Evolutionary conservation across 2,888 invertebrate genomes (phyloP).

Genomic region (Cosmia trapezina): DNA sequence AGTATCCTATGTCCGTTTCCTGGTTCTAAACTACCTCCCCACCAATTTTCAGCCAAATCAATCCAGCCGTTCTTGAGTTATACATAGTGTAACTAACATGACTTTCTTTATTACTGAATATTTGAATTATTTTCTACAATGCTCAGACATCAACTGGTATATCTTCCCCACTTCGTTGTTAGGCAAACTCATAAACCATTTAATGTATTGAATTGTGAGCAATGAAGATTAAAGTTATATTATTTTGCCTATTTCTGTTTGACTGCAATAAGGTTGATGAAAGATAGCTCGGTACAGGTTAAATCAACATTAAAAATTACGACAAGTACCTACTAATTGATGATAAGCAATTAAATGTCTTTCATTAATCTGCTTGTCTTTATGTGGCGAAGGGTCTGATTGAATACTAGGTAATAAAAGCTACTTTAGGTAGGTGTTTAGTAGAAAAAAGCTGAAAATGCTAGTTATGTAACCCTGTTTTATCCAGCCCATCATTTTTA

Average conservation of each 20-base stretch:
- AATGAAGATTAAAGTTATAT: constrained; percentile 42
- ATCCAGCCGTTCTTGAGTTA: too few species aligned
- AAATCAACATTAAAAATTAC: neutral
- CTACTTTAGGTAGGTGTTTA: too few species aligned
- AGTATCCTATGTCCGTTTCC: too few species aligned
- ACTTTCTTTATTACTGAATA: neutral
- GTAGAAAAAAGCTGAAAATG: too few species aligned
- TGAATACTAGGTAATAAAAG: too few species aligned
- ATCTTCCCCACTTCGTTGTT: constrained; percentile 35
- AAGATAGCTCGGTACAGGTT: neutral
- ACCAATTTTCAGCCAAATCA: too few species aligned
- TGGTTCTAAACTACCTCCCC: too few species aligned
- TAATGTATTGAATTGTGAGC: constrained; percentile 49
- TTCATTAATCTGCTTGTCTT: too few species aligned
- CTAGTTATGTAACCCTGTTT: too few species aligned
- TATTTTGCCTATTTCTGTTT: constrained; percentile 21
- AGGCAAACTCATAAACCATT: constrained; percentile 46
- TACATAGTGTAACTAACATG: too few species aligned
- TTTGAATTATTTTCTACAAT: neutral
- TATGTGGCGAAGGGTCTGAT: too few species aligned
- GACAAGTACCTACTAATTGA: neutral
- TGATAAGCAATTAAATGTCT: neutral
- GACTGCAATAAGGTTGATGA: constrained; percentile 8
- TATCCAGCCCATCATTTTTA: too few species aligned
- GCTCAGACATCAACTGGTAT: constrained; percentile 13